Evolutionary conservation across 2,888 invertebrate species (phyloP), one percentile per base, ranked within the genome.

Genomic region (Amblyteles armatorius): DNA sequence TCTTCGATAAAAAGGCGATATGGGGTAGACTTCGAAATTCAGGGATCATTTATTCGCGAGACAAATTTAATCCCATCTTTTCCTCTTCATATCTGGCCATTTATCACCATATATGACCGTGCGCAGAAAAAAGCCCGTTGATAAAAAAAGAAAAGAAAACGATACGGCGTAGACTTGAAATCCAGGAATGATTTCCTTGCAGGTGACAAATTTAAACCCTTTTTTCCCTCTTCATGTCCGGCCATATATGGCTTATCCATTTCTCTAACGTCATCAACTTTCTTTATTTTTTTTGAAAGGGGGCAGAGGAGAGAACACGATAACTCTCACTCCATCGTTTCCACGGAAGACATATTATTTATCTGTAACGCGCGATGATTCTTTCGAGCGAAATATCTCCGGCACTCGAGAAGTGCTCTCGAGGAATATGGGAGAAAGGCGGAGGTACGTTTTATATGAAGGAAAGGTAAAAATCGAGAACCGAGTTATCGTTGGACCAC

Each of bases 251-350:
- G 33, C n/a, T 48, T n/a, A 74, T 57, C 68, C 74, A 48, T 74
- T 48, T 68, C 48, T 44, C 77, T 68, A 11, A 11, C 55, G 36
- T 44, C 69, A 11, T 36, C 19, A 13, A 33, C 71, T 63, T 33
- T 71, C 3, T 40, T 26, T 50, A n/a, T n/a, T 22, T 7, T 26
- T 16, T 11, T 26, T 16, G 26, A 9, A 26, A 3, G 60, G 13
- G 26, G 13, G 13, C 33, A 26, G 11, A 29, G 29, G 2, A 4
- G 29, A 29, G 65, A 36, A 19, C 19, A 26, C 73, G 65, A 72
- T 80, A 84, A 80, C 67, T 84, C 83, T 77, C 71, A 40, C 65
- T 71, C 67, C 67, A 72, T 80, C 79, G 71, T 77, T 68, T 57
- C 26, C 77, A 77, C 26, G 40, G 16, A 71, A 80, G 77, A 77